Percentiles rank a stretch among this genome's conserved stretches.
phyloP scores from a whole-genome alignment of 2,888 invertebrate genomes.

The Ochropleura leucogaster region DNA sequence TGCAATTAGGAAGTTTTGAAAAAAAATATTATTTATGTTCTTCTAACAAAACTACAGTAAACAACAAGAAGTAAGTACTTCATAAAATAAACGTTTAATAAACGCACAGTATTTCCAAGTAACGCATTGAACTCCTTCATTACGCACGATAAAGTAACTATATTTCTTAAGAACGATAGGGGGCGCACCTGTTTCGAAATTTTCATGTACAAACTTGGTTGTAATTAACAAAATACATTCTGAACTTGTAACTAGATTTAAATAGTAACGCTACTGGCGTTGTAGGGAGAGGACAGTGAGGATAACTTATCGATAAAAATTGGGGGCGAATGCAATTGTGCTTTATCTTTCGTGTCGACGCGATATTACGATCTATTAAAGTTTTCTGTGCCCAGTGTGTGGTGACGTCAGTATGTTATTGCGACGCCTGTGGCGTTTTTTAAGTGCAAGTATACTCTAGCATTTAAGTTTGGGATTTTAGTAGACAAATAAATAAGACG shows the following conservation, averaged over 20 bases:
- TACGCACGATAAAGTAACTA: constrained; percentile 72
- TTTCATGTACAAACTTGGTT: constrained; percentile 87
- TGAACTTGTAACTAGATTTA: constrained; percentile 90
- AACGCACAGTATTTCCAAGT: constrained; percentile 48
- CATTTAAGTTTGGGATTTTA: background rate
- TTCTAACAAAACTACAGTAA: background rate
- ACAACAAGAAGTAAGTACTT: constrained; percentile 24
- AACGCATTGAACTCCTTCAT: constrained; percentile 55
- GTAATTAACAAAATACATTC: constrained; percentile 90
- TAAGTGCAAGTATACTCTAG: too few species aligned
- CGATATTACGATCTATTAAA: too few species aligned
- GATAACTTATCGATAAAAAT: constrained; percentile 56
- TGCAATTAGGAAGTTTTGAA: too few species aligned
- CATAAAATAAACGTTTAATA: constrained; percentile 44
- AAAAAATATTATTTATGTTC: background rate
- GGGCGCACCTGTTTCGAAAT: constrained; percentile 84
- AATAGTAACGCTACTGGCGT: constrained; percentile 85
- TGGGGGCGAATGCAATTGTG: background rate
- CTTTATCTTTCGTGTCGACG: background rate
- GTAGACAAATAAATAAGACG: background rate
- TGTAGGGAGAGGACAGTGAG: constrained; percentile 55
- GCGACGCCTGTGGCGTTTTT: too few species aligned
- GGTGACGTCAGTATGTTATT: too few species aligned
- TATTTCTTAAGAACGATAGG: constrained; percentile 75
- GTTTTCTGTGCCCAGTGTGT: too few species aligned